Base-by-base conservation (phyloP, 1,140 invertebrate genomes). In the Ostrea edulis region DNA sequence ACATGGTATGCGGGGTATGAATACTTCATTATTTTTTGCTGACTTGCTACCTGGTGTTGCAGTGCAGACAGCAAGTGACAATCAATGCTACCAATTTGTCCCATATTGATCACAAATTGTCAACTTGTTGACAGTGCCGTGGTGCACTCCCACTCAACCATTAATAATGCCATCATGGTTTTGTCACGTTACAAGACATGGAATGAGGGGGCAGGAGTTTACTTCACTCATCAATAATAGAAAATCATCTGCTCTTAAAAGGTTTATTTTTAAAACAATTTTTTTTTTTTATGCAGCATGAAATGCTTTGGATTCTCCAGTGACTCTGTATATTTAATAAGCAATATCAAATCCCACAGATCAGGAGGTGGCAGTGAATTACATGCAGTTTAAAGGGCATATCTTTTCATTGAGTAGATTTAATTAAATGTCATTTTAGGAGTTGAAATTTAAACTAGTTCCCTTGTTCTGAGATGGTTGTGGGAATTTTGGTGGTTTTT, bases 81-180 rank as follows among this genome's bases (percentile, higher is more conserved):
- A 77, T 77, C 68, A 77, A 77, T 77, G 25, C 68, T 77, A 22
- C 68, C 68, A 77, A 25, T 77, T 77, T 29, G 68, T 77, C 68
- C 68, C 8, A n/a, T 77, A 77, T 77, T 77, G 68, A 77, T 77
- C 68, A 77, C 8, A 77, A 77, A 77, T 77, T 14, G 68, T 77
- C 68, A 77, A 77, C 68, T 29, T 77, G 29, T 77, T 77, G 68
- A 77, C 68, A 77, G 14, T 77, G 68, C 25, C 12, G 68, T 12
- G 68, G 22, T 77, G 68, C 68, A 77, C 68, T 77, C 68, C 68
- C 68, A 77, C 68, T 11, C 68, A 12, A 77, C 68, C 68, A 77
- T 77, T 77, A 77, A 77, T 77, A 77, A 77, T 77, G 25, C 68
- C 29, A 11, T 35, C 68, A 14, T 35, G 22, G 68, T 62, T 77